Base-by-base conservation (phyloP, 2,888 invertebrate genomes). In the Pseudanteris insignis region DNA sequence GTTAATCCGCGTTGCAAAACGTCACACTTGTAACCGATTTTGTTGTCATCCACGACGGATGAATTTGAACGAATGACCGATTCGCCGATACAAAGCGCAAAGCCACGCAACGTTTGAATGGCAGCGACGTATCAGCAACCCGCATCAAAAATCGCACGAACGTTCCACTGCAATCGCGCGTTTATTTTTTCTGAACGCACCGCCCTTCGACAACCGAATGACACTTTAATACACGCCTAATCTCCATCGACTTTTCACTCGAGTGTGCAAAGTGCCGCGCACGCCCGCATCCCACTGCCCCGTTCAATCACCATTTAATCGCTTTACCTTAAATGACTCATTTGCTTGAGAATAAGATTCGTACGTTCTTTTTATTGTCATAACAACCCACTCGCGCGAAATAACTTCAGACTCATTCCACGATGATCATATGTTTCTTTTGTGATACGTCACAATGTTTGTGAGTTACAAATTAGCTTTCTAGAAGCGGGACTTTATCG, bases 211-310 rank as follows among this genome's bases (percentile, higher is more conserved):
- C 24, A 18, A 55, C n/a, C n/a, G 55, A 57, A 51, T 51, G 61
- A 61, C 61, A 61, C 54, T 61, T 50, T 48, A 61, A 61, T 46
- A 55, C 54, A 50, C 33, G 24, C 40, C 30, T 54, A 54, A 60
- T 54, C 60, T 60, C 44, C 18, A 55, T n/a, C n/a, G n/a, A n/a
- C n/a, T n/a, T n/a, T n/a, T n/a, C n/a, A n/a, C 37, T 50, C 44
- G 28, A 61, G 43, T n/a, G n/a, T n/a, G n/a, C n/a, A n/a, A n/a
- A n/a, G n/a, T n/a, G n/a, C n/a, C 46, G 50, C 15, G 13, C 26
- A 40, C 12, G 24, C 54, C 46, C 50, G 61, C 55, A 55, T 50
- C 15, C 32, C 30, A 26, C 38, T 48, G 30, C 26, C 36, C 30
- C 36, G 10, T n/a, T 18, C 14, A n/a, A 47, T 41, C 21, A 30